phyloP scores from a whole-genome alignment of 2,888 invertebrate genomes.

The Linnaemya vulpina region DNA sequence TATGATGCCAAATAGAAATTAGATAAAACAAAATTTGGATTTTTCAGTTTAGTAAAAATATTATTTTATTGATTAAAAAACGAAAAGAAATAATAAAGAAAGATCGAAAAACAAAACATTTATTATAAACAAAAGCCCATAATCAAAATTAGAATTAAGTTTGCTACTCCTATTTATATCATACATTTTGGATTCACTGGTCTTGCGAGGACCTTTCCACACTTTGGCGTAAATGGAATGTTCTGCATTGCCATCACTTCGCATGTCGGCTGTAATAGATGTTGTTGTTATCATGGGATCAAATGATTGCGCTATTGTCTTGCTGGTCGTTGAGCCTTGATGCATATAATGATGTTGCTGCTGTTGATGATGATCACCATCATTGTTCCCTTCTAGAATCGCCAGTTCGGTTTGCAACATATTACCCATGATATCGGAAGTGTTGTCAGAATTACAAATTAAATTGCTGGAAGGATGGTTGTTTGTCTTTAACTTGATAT shows the following conservation, averaged over 20 bases:
- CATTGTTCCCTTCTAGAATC: slow-evolving; percentile 72
- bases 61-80: slow-evolving; percentile 40
- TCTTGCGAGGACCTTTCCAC: slow-evolving; percentile 83
- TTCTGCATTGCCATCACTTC: slow-evolving; percentile 77
- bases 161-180: slow-evolving; percentile 71
- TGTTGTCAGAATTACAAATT: slow-evolving; percentile 53
- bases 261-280: slow-evolving; percentile 72
- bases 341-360: slow-evolving; percentile 56
- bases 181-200: slow-evolving; percentile 83
- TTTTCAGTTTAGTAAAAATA: slow-evolving; percentile 40
- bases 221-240: slow-evolving; percentile 83
- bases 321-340: slow-evolving; percentile 53
- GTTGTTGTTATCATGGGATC: slow-evolving; percentile 71
- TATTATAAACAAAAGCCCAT: slow-evolving; percentile 10
- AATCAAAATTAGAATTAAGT: slow-evolving; percentile 7
- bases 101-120: slow-evolving; percentile 21
- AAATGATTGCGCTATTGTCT: slow-evolving; percentile 55
- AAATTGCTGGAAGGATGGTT: slow-evolving; percentile 79
- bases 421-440: slow-evolving; percentile 71
- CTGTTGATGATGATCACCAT: slow-evolving; percentile 74
- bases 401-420: slow-evolving; percentile 68
- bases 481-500: slow-evolving; percentile 77
- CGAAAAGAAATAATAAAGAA: slow-evolving; percentile 22
- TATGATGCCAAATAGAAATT: slow-evolving; percentile 23
- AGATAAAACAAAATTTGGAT: neutral